Percentiles rank a stretch among this genome's conserved stretches.
Evolutionary conservation across 2,888 invertebrate species (phyloP).

Genomic region (Bimastos eiseni): DNA sequence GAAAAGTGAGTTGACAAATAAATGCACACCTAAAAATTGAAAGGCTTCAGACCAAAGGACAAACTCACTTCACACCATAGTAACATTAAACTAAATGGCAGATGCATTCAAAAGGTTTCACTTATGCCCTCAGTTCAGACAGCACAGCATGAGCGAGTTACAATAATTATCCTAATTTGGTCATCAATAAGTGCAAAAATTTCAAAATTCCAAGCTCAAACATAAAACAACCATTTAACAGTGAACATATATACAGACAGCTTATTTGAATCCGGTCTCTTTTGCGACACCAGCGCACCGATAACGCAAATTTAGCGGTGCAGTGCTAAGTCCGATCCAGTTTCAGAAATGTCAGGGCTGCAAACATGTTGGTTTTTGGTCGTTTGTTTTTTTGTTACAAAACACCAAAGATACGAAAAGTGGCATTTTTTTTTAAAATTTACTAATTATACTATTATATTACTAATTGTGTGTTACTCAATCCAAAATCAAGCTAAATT

Average conservation of each 20-base stretch:
- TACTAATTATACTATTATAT: no score
- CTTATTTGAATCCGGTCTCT: not conserved
- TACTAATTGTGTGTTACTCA: no score
- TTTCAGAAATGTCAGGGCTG: no score
- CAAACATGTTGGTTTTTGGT: no score
- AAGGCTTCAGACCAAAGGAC: not conserved
- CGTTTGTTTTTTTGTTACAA: no score
- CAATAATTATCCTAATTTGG: not conserved
- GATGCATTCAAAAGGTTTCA: not conserved
- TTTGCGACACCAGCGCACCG: not conserved
- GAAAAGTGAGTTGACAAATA: not conserved
- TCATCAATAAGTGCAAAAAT: not conserved
- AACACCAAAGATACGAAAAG: no score
- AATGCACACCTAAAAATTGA: not conserved
- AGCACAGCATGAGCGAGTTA: not conserved
- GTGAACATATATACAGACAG: not conserved
- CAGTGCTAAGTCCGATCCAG: not conserved
- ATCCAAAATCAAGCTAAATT: no score
- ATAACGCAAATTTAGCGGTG: not conserved
- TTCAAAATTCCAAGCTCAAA: not conserved
- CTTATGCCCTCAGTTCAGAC: not conserved
- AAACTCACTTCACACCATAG: not conserved
- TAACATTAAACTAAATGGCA: not conserved
- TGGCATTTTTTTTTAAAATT: no score
- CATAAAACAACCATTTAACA: not conserved